Evolutionary conservation across 2,797 vertebrate species (phyloP), one percentile per base, ranked within the genome.

Genomic region (Thaleichthys pacificus): DNA sequence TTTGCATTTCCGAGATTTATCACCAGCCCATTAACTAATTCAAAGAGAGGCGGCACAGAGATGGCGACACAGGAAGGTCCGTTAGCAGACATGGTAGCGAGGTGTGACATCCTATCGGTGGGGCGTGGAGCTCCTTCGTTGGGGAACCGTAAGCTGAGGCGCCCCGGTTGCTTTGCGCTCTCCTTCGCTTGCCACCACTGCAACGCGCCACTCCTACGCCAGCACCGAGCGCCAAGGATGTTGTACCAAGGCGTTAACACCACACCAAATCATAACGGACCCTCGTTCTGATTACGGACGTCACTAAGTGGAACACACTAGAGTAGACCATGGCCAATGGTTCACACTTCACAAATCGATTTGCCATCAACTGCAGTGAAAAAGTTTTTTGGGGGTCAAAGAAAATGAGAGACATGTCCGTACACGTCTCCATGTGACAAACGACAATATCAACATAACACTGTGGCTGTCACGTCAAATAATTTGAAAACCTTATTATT

Each of bases 41-140:
- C 19, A 58, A 15, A 35, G 54, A 68, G 28, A n/a, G n/a, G n/a
- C n/a, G n/a, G n/a, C n/a, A n/a, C n/a, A n/a, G 24, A 68, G 66
- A 42, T 15, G 17, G 24, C 3, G 47, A 68, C 5, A 22, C 42
- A 75, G 63, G 69, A 58, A 76, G 75, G 78, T 79, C 3, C 72
- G 68, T 63, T 35, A 69, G 74, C 72, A 72, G 74, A 69, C 71
- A 70, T 32, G 72, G 69, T 66, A 61, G 80, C 77, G 81, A 77
- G 77, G 72, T 78, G 72, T 84, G 76, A 75, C 73, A 35, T 83
- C 77, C 80, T 77, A 77, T 83, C 85, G 77, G 78, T 54, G 73
- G 77, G 77, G 73, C 15, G 15, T 76, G 74, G 61, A 8, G 51
- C 6, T 35, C 32, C 32, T 35, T 35, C 32, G 32, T 35, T 35